phyloP scores from a whole-genome alignment of 92 coral and sea anemone species.

The Porites evermanni region DNA sequence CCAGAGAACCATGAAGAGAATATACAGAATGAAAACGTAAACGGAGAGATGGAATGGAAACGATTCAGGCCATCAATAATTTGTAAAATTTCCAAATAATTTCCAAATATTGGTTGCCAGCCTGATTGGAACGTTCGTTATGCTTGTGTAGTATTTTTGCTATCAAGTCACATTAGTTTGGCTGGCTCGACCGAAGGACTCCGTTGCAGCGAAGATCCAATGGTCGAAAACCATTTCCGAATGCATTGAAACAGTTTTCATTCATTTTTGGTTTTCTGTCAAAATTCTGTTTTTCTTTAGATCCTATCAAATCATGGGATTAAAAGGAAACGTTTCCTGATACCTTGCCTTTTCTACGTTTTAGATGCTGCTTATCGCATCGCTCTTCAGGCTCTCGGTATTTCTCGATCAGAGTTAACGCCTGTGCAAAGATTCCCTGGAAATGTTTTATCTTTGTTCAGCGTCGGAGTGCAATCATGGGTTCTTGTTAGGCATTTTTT shows the following conservation, averaged over 20 bases:
- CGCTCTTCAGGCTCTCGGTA: neutral
- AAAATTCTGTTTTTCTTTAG: slow-evolving; percentile 4
- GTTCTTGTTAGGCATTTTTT: neutral
- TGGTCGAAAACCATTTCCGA: slow-evolving; percentile 16
- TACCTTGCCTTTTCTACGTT: neutral
- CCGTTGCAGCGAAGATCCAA: neutral
- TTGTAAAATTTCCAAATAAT: neutral
- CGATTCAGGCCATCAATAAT: slow-evolving; percentile 5
- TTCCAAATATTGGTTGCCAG: neutral
- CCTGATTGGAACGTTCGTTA: neutral
- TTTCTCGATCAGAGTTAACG: slow-evolving; percentile 5
- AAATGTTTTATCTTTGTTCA: neutral
- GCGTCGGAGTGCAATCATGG: neutral
- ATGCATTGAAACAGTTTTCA: neutral
- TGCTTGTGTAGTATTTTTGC: neutral
- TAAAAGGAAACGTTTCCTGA: neutral
- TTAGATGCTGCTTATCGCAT: slow-evolving; percentile 10
- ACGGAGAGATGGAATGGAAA: slow-evolving; percentile 4
- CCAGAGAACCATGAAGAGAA: neutral
- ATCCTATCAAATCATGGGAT: neutral
- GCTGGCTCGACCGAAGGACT: neutral
- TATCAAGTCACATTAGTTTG: neutral
- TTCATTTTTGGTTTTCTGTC: neutral
- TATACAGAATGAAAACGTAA: neutral
- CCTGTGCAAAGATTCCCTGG: neutral